Conservation (phyloP, 2,797 vertebrate species). For the Phalloptychus januarius region DNA sequence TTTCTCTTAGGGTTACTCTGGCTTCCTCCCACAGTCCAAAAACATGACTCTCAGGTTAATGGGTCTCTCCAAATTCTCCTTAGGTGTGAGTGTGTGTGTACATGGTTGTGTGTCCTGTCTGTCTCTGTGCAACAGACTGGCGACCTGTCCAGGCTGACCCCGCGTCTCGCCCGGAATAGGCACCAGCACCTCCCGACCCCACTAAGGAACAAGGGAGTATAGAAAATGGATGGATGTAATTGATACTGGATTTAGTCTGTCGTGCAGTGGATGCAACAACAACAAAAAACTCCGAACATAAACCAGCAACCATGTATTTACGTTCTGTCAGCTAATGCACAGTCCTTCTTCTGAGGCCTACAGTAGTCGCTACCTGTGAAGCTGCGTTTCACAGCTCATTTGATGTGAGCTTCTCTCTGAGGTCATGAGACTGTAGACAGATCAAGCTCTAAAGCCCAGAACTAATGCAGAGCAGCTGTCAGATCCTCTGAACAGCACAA, state of each 20-base stretch:
- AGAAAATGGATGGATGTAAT: too few relatives aligned
- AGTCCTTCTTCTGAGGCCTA: conserved; percentile 35
- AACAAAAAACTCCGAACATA: conserved; percentile 7
- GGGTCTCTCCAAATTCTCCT: too few relatives aligned
- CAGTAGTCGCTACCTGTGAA: conserved; percentile 54
- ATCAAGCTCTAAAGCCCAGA: conserved; percentile 64
- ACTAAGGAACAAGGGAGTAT: too few relatives aligned
- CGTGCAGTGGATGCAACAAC: not conserved
- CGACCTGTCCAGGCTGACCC: too few relatives aligned
- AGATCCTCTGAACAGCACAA: conserved; percentile 57
- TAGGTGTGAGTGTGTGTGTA: too few relatives aligned
- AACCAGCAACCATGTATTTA: conserved; percentile 19
- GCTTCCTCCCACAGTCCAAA: too few relatives aligned
- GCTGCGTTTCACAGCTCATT: conserved; percentile 70
- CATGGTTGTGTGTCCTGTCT: too few relatives aligned
- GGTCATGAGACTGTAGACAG: conserved; percentile 66
- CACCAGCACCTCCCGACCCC: too few relatives aligned
- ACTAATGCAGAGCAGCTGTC: conserved; percentile 77
- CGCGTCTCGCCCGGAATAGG: too few relatives aligned
- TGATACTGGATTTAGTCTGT: conserved; percentile 23
- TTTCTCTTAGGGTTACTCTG: too few relatives aligned
- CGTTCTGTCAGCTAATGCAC: conserved; percentile 39
- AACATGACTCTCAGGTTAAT: too few relatives aligned
- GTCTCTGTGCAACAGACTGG: too few relatives aligned
- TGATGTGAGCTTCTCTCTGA: conserved; percentile 66